A percentile compares a stretch with the other conserved stretches of the same genome.
These are phyloP conservation scores for Coreoperca whiteheadi DNA, from an alignment of 2,113 vertebrate species.

Conservation along the genomic window DNA sequence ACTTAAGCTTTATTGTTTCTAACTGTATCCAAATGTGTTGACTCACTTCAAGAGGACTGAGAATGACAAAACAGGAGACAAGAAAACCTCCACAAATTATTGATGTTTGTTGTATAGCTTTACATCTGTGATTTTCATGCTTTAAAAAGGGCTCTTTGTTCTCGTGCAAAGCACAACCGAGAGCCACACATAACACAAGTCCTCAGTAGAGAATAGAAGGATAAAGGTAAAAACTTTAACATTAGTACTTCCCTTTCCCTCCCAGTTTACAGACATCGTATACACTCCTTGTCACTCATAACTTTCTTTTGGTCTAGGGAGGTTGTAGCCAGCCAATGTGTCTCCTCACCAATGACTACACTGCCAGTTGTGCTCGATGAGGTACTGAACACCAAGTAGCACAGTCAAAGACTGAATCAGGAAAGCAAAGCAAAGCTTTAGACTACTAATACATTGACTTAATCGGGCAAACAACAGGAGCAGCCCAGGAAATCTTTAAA, in stretches of 20 bases:
- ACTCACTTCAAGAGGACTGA: not conserved
- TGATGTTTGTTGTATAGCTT: not conserved
- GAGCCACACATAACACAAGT: not conserved
- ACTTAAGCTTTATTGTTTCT: not conserved
- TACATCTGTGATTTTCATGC: conserved; percentile 1
- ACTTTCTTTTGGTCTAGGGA: not conserved
- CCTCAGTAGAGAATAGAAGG: not conserved
- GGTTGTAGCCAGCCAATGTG: not conserved
- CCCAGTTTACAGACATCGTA: not conserved
- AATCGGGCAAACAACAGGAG: not conserved
- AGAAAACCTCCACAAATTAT: not conserved
- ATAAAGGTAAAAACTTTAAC: not conserved
- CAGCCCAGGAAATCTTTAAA: not conserved
- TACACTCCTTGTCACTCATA: not conserved
- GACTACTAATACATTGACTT: not conserved
- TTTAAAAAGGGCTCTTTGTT: not conserved
- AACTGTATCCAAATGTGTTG: not conserved
- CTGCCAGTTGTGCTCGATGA: not conserved
- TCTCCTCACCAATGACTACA: not conserved
- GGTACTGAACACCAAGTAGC: not conserved
- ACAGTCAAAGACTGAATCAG: not conserved
- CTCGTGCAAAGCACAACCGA: not conserved
- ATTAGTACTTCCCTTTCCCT: not conserved
- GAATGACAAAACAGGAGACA: not conserved
- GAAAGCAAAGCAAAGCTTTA: conserved; percentile 16